Evolutionary conservation across 2,113 vertebrate species (phyloP).

Genomic region (Okapia johnstoni): DNA sequence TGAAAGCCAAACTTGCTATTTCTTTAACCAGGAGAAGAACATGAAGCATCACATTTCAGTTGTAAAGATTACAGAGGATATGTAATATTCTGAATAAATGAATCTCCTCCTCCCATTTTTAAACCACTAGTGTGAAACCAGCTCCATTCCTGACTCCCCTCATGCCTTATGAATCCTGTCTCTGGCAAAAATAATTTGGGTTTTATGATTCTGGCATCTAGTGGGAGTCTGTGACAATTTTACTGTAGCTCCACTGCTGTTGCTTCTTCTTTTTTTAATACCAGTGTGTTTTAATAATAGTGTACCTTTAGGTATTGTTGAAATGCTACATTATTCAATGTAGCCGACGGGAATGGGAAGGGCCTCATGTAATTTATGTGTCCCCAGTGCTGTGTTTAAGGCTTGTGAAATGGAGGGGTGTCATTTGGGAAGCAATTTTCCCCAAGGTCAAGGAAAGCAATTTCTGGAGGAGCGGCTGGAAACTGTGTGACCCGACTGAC

Average conservation of each 20-base stretch:
- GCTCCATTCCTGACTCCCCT: background rate
- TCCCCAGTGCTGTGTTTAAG: background rate
- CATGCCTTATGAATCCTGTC: background rate
- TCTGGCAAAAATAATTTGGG: slow-evolving; percentile 3
- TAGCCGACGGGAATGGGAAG: background rate
- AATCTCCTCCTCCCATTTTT: background rate
- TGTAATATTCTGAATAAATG: background rate
- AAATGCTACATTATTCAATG: background rate
- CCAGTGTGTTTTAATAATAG: slow-evolving; percentile 51
- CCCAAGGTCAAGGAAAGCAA: slow-evolving; percentile 26
- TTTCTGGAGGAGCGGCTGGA: background rate
- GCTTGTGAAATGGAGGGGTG: slow-evolving; percentile 15
- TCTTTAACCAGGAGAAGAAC: background rate
- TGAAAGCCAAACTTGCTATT: background rate
- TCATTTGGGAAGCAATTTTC: slow-evolving; percentile 61
- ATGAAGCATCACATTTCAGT: rapidly evolving
- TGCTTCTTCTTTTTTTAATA: background rate
- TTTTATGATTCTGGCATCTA: slow-evolving; percentile 53
- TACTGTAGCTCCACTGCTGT: background rate
- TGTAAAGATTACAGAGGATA: background rate
- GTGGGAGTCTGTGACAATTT: slow-evolving; percentile 45
- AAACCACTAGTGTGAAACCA: background rate
- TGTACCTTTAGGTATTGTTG: slow-evolving; percentile 41
- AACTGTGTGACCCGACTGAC: background rate
- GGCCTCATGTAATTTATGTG: slow-evolving; percentile 37